phyloP scores from a whole-genome alignment of 2,888 invertebrate genomes.

The Sisyra nigra region DNA sequence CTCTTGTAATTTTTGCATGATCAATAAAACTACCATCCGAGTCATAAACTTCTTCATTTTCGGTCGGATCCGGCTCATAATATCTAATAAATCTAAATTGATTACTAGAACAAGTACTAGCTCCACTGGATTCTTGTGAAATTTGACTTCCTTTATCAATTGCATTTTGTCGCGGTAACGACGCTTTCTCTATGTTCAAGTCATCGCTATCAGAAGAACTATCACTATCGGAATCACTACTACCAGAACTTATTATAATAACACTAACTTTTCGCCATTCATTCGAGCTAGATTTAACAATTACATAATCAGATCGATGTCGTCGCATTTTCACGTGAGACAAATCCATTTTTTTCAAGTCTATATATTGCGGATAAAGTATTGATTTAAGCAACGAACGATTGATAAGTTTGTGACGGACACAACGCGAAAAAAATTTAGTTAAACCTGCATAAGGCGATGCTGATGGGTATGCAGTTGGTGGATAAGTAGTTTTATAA shows the following conservation, averaged over 20 bases:
- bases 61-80: conserved; percentile 32
- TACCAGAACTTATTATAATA: conserved; percentile 6
- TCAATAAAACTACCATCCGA: conserved; percentile 33
- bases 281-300: conserved; percentile 14
- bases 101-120: conserved; percentile 39
- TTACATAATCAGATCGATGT: conserved; percentile 27
- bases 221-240: conserved; percentile 22
- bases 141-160: conserved; percentile 31
- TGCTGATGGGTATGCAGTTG: conserved; percentile 57
- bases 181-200: conserved; percentile 19
- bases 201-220: conserved; percentile 24
- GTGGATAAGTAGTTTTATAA: conserved; percentile 46
- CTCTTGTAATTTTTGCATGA: conserved; percentile 23
- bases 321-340: conserved; percentile 35
- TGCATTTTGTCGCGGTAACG: conserved; percentile 42
- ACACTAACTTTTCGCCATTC: conserved; percentile 7
- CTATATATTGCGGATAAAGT: conserved; percentile 45
- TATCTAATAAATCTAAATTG: conserved; percentile 52
- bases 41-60: conserved; percentile 25
- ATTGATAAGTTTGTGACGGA: conserved; percentile 53
- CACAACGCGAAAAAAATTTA: conserved; percentile 57
- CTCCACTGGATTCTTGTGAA: conserved; percentile 29
- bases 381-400: conserved; percentile 56
- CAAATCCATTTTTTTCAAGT: conserved; percentile 33
- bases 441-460: conserved; percentile 65